These are phyloP conservation scores for Platichthys flesus DNA, from an alignment of 2,113 vertebrate species.

Conservation along the genomic window DNA sequence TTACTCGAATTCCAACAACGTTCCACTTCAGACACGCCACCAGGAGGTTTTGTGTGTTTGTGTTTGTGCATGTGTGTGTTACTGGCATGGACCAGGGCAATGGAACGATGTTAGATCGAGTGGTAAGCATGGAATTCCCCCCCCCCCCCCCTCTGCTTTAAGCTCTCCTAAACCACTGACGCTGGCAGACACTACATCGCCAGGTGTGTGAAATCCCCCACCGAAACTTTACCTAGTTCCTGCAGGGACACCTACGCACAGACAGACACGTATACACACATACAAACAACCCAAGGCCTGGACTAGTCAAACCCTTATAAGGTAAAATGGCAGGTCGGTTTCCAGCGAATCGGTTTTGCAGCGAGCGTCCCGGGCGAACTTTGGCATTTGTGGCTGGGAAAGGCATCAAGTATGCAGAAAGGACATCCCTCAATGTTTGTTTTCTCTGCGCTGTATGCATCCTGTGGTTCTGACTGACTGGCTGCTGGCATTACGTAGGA, in stretches of 20 bases:
- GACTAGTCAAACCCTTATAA: conserved; percentile 65
- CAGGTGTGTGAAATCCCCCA: conserved; percentile 24
- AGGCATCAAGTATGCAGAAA: conserved; percentile 76
- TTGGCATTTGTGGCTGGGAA: conserved; percentile 77
- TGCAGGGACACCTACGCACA: conserved; percentile 17
- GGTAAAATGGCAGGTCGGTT: conserved; percentile 63
- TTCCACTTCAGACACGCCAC: conserved; percentile 66
- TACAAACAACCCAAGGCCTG: conserved; percentile 36
- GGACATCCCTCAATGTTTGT: conserved; percentile 77
- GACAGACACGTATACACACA: conserved; percentile 42
- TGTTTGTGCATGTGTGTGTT: conserved; percentile 25
- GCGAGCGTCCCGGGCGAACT: conserved; percentile 44
- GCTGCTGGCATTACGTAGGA: conserved; percentile 72
- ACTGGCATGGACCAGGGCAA: conserved; percentile 44
- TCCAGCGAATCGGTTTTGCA: conserved; percentile 73
- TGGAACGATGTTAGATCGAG: conserved; percentile 52
- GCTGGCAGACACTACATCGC: conserved; percentile 39
- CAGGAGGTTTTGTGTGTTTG: conserved; percentile 52
- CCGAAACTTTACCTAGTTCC: conserved; percentile 16
- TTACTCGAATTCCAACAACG: conserved; percentile 62
- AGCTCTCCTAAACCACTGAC: conserved; percentile 54
- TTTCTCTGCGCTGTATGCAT: conserved; percentile 73
- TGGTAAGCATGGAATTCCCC: conserved; percentile 56
- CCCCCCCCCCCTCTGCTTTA: conserved; percentile 21
- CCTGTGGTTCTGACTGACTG: conserved; percentile 65